These are phyloP conservation scores for Rhamnusium bicolor DNA, from an alignment of 2,888 invertebrate species.

Conservation along the genomic window DNA sequence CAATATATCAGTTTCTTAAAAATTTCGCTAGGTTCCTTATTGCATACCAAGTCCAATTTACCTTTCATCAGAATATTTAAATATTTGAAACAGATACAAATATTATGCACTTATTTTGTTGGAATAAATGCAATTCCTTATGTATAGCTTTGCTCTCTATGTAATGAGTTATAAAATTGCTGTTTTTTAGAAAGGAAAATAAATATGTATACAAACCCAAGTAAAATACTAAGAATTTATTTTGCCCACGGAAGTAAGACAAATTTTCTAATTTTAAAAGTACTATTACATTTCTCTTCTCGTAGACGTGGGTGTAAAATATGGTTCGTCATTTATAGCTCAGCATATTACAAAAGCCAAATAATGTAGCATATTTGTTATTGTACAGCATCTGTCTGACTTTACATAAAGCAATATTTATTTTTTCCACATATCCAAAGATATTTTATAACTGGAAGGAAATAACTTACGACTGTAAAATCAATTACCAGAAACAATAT, in stretches of 20 bases:
- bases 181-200: neutral
- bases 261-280: slow-evolving; percentile 20
- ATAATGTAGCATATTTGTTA: slow-evolving; percentile 19
- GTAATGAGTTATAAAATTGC: neutral
- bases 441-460: neutral
- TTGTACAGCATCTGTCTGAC: slow-evolving; percentile 2
- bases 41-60: too few relatives aligned
- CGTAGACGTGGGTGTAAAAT: slow-evolving; percentile 7
- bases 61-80: too few relatives aligned
- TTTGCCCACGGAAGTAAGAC: neutral
- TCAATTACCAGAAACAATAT: neutral
- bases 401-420: neutral
- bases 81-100: too few relatives aligned
- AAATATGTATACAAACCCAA: too few relatives aligned
- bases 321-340: slow-evolving; percentile 3
- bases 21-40: too few relatives aligned
- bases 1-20: too few relatives aligned
- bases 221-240: neutral
- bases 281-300: neutral
- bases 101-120: too few relatives aligned
- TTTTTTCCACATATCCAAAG: neutral
- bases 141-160: too few relatives aligned
- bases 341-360: slow-evolving; percentile 22
- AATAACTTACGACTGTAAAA: neutral
- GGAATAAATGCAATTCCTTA: too few relatives aligned